A percentile compares a stretch with the other conserved stretches of the same genome.
phyloP scores from a whole-genome alignment of 2,888 invertebrate species.

The Cephonodes hylas region DNA sequence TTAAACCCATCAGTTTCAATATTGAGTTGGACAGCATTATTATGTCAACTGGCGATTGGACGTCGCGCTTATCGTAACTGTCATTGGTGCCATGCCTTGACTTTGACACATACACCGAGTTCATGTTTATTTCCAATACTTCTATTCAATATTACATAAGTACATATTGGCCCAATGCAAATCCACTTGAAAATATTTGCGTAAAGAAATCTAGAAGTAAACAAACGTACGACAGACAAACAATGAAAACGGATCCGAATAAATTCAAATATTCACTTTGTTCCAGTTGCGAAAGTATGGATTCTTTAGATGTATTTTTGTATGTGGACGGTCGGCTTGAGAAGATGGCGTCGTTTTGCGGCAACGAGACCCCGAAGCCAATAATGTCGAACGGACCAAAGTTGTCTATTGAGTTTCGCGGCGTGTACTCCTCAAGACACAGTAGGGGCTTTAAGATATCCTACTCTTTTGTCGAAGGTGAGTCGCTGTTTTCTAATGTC shows the following conservation, averaged over 20 bases:
- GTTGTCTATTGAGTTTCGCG: constrained; percentile 91
- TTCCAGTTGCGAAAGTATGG: constrained; percentile 89
- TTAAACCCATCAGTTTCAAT: too few relatives aligned
- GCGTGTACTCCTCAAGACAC: constrained; percentile 86
- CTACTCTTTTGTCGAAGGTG: constrained; percentile 94
- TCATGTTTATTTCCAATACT: too few relatives aligned
- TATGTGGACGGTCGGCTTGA: constrained; percentile 91
- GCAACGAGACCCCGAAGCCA: constrained; percentile 89
- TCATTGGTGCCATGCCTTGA: too few relatives aligned
- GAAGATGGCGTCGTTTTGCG: constrained; percentile 94
- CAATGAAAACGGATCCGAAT: background rate
- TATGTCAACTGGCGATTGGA: too few relatives aligned
- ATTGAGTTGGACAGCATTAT: too few relatives aligned
- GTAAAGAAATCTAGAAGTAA: background rate
- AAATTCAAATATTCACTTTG: constrained; percentile 27
- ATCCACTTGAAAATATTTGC: background rate
- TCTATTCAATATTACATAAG: too few relatives aligned
- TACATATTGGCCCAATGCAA: too few relatives aligned
- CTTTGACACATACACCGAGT: too few relatives aligned
- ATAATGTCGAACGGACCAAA: constrained; percentile 96
- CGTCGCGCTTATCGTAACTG: too few relatives aligned
- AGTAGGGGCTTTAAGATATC: constrained; percentile 93
- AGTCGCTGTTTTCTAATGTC: constrained; percentile 46
- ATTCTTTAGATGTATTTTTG: constrained; percentile 89
- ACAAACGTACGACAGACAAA: background rate